phyloP scores from a whole-genome alignment of 2,888 invertebrate species.

The Microplitis manilae region DNA sequence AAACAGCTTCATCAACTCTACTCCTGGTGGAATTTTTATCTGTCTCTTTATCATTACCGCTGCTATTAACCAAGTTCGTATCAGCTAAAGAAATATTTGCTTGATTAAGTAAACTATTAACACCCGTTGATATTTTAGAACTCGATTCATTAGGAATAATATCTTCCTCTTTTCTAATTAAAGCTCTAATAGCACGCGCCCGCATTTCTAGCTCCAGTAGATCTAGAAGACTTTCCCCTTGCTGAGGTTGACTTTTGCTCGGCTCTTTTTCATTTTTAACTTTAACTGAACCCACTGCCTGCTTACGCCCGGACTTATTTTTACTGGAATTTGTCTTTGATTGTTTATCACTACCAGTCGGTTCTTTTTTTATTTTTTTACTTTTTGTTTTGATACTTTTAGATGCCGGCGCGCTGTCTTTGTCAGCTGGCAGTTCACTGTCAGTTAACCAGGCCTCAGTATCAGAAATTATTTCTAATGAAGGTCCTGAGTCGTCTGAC shows the following conservation, averaged over 20 bases:
- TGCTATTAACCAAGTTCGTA: not conserved
- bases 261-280: constrained; percentile 59
- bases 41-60: not conserved
- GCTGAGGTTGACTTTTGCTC: constrained; percentile 57
- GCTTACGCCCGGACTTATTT: constrained; percentile 44
- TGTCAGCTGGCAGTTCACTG: constrained; percentile 57
- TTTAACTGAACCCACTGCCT: constrained; percentile 47
- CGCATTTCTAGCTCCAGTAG: constrained; percentile 76
- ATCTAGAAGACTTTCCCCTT: constrained; percentile 73
- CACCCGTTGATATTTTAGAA: constrained; percentile 36
- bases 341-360: constrained; percentile 42
- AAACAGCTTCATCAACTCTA: constrained; percentile 28
- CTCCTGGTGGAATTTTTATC: not conserved
- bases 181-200: constrained; percentile 75
- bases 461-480: constrained; percentile 69
- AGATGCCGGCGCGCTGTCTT: constrained; percentile 53
- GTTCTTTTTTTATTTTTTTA: constrained; percentile 37
- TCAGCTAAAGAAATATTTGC: not conserved
- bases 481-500: constrained; percentile 66
- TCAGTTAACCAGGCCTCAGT: constrained; percentile 68
- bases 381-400: constrained; percentile 51
- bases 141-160: constrained; percentile 55
- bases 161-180: constrained; percentile 70
- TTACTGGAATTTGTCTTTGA: constrained; percentile 50
- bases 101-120: constrained; percentile 33